Percentiles rank a stretch among this genome's conserved stretches.
phyloP scores from a whole-genome alignment of 2,113 vertebrate genomes.

The Eudyptes chrysolophus region DNA sequence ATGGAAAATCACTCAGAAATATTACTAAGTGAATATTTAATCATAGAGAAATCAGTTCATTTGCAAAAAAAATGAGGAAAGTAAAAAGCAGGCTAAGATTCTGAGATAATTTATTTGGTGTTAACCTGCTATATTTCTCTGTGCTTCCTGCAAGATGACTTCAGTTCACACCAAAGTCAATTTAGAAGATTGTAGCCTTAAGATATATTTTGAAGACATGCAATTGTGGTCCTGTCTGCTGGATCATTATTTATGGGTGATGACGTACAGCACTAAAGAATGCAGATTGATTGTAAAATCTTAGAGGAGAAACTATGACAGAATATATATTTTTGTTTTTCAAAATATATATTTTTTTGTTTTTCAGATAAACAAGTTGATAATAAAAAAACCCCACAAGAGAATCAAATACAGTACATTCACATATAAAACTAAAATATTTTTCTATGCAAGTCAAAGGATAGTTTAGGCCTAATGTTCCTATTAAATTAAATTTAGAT shows the following conservation, averaged over 20 bases:
- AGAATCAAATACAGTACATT: neutral
- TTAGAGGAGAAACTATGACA: neutral
- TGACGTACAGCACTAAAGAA: neutral
- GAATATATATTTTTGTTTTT: neutral
- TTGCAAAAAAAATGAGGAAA: neutral
- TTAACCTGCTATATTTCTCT: neutral
- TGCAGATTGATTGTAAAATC: neutral
- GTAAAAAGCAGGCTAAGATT: neutral
- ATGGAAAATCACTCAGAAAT: neutral
- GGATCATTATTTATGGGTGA: neutral
- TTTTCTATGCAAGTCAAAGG: neutral
- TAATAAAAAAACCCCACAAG: neutral
- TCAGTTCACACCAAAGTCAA: neutral
- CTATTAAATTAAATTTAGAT: neutral
- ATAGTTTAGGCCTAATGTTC: neutral
- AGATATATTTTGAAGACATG: neutral
- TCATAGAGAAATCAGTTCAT: neutral
- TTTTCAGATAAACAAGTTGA: neutral
- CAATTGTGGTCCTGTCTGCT: neutral
- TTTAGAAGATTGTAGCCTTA: neutral
- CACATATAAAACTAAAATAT: neutral
- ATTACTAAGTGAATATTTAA: neutral
- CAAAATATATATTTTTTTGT: neutral
- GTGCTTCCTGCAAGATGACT: neutral
- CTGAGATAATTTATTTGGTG: neutral